Percentiles rank a stretch among this genome's conserved stretches.
Evolutionary conservation across 35 echinoderm and acorn worm genomes (phyloP).

Genomic region (Holothuria glaberrima): DNA sequence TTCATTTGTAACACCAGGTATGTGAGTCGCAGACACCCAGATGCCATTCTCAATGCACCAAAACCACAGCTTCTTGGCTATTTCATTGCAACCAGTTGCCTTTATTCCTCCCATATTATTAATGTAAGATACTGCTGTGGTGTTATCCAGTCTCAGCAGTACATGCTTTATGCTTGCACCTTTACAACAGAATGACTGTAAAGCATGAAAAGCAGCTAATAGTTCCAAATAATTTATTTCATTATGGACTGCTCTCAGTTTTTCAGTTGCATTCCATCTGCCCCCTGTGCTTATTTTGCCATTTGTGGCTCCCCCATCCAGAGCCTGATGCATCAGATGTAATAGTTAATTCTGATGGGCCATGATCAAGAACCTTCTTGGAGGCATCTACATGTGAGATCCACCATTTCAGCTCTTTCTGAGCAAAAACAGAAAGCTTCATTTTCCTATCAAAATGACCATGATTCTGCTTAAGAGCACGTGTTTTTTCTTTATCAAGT

Average conservation of each 20-base stretch:
- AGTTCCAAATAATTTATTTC: conserved; percentile 69
- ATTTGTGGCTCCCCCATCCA: conserved; percentile 58
- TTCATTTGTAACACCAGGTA: conserved; percentile 65
- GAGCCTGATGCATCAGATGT: conserved; percentile 45
- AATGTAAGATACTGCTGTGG: conserved; percentile 66
- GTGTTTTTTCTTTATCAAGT: conserved; percentile 62
- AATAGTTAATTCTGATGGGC: not conserved
- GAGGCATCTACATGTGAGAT: not conserved
- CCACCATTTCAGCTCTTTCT: conserved; percentile 70
- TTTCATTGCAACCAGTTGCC: conserved; percentile 29
- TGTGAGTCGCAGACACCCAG: conserved; percentile 58
- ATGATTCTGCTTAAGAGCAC: conserved; percentile 11
- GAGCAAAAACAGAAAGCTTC: conserved; percentile 25
- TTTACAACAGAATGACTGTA: conserved; percentile 60
- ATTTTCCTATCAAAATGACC: conserved; percentile 71
- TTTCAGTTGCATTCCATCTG: conserved; percentile 51
- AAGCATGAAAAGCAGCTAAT: conserved; percentile 33
- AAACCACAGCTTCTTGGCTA: conserved; percentile 69
- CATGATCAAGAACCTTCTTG: not conserved
- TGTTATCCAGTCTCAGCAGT: conserved; percentile 58
- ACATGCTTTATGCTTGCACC: conserved; percentile 47
- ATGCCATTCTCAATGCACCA: conserved; percentile 53
- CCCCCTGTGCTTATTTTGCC: not conserved
- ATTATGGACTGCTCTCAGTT: not conserved
- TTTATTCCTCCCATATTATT: conserved; percentile 73